Base-by-base conservation (phyloP, 37 sponge, comb jelly and placozoan species). In the Beroe forskalii region DNA sequence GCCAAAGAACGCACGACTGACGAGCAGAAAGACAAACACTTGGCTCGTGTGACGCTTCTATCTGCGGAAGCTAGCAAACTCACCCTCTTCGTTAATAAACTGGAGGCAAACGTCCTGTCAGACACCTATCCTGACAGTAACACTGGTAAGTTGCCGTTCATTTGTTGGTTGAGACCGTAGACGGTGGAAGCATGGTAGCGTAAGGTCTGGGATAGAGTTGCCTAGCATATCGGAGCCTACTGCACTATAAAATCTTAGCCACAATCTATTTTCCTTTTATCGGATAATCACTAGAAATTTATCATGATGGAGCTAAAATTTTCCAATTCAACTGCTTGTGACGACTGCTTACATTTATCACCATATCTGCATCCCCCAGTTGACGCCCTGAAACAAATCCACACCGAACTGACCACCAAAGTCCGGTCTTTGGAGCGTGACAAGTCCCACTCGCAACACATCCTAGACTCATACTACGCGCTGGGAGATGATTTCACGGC, bases 401-500 rank as follows among this genome's bases (percentile, higher is more conserved):
- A 80, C 86, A 38, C 55, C n/a, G 86, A 80, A 27, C 12, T 80
- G 40, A 37, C 28, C 2, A 2, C 44, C 8, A 44, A 41, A 23
- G n/a, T 23, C 38, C 44, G 44, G 9, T 41, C 86, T 25, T 48
- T 80, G 55, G 86, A 80, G 27, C 28, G 35, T 24, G 86, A 80
- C 48, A 20, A 17, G 24, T 23, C 24, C 23, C 44, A 80, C 86
- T 22, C 55, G 20, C 44, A 80, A 48, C 86, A 80, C 86, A 20
- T 41, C 24, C 28, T 80, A 24, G 86, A 80, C 55, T 32, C 86
- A 30, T 80, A 80, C 55, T 37, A 33, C 43, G 55, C 44, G 24
- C 55, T 80, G 48, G 86, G 86, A 3, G 86, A 80, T 2, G 86
- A 80, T 32, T 80, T 80, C 30, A 80, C 86, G 0, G 43, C 44